Evolutionary conservation across 2,797 vertebrate species (phyloP).

Genomic region (Pangasius macronema): DNA sequence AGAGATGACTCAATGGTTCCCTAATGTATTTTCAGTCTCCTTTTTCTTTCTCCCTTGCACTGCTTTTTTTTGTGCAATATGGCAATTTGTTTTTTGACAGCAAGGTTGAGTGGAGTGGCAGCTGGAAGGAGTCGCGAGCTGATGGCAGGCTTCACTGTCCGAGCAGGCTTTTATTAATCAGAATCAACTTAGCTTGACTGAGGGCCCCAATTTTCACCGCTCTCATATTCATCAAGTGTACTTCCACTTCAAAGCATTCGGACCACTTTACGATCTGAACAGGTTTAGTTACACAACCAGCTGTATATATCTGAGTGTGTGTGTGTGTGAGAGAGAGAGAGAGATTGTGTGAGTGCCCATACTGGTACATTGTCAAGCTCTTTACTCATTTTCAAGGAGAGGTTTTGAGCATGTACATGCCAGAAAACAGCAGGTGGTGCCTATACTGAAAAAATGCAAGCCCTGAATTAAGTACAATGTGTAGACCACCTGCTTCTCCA

Average conservation of each 20-base stretch:
- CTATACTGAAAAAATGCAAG: constrained; percentile 48
- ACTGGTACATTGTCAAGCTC: constrained; percentile 52
- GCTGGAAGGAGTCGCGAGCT: constrained; percentile 20
- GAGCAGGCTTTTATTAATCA: constrained; percentile 51
- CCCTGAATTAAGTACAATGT: constrained; percentile 45
- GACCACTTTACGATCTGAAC: constrained; percentile 41
- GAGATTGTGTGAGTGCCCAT: constrained; percentile 21
- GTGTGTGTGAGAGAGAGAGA: constrained; percentile 7
- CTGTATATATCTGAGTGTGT: constrained; percentile 13
- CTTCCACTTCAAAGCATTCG: constrained; percentile 38
- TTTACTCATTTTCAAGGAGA: constrained; percentile 46
- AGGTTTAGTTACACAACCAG: constrained; percentile 35
- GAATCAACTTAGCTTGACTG: constrained; percentile 39
- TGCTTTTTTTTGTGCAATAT: constrained; percentile 44
- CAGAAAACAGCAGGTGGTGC: constrained; percentile 58
- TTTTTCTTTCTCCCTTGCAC: constrained; percentile 17
- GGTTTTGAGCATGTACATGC: constrained; percentile 45
- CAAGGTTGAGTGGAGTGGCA: constrained; percentile 38
- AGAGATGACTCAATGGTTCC: constrained; percentile 55
- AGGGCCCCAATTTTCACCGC: constrained; percentile 42
- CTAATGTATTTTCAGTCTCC: constrained; percentile 50
- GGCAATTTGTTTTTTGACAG: constrained; percentile 49
- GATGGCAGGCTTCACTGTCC: constrained; percentile 32
- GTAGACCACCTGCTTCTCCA: constrained; percentile 51
- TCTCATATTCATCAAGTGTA: constrained; percentile 47